Evolutionary conservation across 2,113 vertebrate species (phyloP).

Genomic region (Morone chrysops): DNA sequence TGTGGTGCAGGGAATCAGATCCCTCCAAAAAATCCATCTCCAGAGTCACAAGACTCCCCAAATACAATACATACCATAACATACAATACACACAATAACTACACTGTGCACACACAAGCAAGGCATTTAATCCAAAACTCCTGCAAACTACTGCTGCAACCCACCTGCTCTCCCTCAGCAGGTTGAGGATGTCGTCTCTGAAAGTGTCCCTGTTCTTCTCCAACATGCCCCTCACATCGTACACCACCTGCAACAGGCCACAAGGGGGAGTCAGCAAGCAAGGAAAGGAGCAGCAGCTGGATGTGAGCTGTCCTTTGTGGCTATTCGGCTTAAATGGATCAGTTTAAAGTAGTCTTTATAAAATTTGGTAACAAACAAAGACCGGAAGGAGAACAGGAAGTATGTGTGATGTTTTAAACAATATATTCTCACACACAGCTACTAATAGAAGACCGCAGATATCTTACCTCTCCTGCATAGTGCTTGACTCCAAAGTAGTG

Average conservation of each 20-base stretch:
- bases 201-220: constrained; percentile 99
- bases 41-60: no score
- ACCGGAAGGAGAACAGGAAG: background rate
- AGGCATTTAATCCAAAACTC: background rate
- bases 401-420: background rate
- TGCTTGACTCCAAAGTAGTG: constrained; percentile 96
- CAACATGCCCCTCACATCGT: constrained; percentile 94
- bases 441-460: background rate
- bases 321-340: background rate
- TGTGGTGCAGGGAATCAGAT: no score
- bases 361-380: background rate
- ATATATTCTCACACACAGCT: background rate
- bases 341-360: no score
- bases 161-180: constrained; percentile 96
- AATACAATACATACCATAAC: no score
- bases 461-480: constrained; percentile 94
- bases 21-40: no score
- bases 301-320: fast-evolving
- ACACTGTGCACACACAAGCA: background rate
- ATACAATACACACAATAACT: no score
- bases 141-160: background rate
- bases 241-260: constrained; percentile 90
- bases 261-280: constrained; percentile 45
- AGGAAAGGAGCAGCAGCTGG: background rate
- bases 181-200: constrained; percentile 94